Conservation (phyloP, 2,888 invertebrate genomes). For the Griposia aprilina region DNA sequence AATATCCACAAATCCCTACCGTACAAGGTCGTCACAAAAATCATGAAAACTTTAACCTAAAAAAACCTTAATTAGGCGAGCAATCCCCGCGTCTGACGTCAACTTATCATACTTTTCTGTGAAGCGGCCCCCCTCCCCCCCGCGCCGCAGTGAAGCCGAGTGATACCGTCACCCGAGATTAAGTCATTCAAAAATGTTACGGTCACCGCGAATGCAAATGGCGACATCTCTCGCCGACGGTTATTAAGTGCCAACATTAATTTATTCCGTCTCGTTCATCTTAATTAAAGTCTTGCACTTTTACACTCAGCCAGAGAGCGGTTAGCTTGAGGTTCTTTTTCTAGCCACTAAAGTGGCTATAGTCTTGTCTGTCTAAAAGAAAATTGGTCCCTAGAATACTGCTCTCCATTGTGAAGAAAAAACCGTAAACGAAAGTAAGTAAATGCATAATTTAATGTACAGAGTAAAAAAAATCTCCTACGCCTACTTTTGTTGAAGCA, state of each 20-base stretch:
- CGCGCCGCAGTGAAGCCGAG: conserved; percentile 51
- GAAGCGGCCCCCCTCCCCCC: not conserved
- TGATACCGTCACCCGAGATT: conserved; percentile 63
- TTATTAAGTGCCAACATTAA: conserved; percentile 73
- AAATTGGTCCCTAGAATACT: not conserved
- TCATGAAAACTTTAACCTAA: conserved; percentile 11
- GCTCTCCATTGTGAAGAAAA: not conserved
- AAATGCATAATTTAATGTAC: conserved; percentile 13
- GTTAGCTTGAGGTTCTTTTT: conserved; percentile 18
- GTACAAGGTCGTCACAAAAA: not conserved
- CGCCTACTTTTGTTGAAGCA: conserved; percentile 32
- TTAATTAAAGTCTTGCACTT: conserved; percentile 80
- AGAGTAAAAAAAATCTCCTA: not conserved
- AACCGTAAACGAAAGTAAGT: not conserved
- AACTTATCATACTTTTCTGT: conserved; percentile 61
- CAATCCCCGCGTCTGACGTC: conserved; percentile 31
- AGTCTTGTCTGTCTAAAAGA: not conserved
- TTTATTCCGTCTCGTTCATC: conserved; percentile 75
- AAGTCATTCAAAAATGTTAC: conserved; percentile 70
- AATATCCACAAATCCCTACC: not conserved
- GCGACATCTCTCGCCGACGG: conserved; percentile 66
- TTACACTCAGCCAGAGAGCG: conserved; percentile 58
- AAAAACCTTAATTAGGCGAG: conserved; percentile 57
- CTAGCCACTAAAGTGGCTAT: not conserved
- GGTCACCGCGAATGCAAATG: conserved; percentile 73